Evolutionary conservation across 2,888 invertebrate genomes (phyloP), one percentile per base, ranked within the genome.

Genomic region (Plagodis pulveraria): DNA sequence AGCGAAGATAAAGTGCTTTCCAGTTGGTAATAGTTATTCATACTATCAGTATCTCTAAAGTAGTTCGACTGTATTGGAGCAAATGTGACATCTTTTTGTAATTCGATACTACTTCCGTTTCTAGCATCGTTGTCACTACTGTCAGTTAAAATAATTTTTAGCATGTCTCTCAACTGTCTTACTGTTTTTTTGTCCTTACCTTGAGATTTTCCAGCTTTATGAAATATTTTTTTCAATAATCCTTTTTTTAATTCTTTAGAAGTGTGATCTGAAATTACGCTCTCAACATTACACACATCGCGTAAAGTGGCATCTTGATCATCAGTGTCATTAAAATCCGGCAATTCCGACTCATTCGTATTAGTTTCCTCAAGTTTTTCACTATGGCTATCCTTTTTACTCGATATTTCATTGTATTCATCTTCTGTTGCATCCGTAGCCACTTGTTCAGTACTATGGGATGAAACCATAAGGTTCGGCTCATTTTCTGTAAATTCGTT

Each of bases 121-220:
- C 67, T 55, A 4, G 82, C 76, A 0, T 80, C 82, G 10, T 71
- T 71, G 0, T 76, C 80, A 48, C 81, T 83, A 42, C 80, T 86
- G 43, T 86, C 84, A 2, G 83, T 84, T 2, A 88, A 62, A 60
- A 87, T 80, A 2, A 80, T 69, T 58, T 81, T 81, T 5, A 89
- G 66, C 70, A 82, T 78, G 38, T 84, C 72, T 34, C 70, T 68
- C 11, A 87, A 59, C 52, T 78, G 71, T 52, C 72, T 76, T 40
- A 82, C 71, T 33, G 76, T 76, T 36, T 65, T 68, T 72, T 76
- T 84, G 12, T 69, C 78, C 38, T 81, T 81, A 4, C 40, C 40
- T 10, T 64, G 65, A 55, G 76, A 77, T 5, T 69, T 74, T 34
- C 76, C 68, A 8, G 77, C 76, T 57, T 78, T 79, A 56, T 83